Percentiles rank a stretch among this genome's conserved stretches.
Conservation (phyloP, 2,113 vertebrate species). For the Gadus chalcogrammus region DNA sequence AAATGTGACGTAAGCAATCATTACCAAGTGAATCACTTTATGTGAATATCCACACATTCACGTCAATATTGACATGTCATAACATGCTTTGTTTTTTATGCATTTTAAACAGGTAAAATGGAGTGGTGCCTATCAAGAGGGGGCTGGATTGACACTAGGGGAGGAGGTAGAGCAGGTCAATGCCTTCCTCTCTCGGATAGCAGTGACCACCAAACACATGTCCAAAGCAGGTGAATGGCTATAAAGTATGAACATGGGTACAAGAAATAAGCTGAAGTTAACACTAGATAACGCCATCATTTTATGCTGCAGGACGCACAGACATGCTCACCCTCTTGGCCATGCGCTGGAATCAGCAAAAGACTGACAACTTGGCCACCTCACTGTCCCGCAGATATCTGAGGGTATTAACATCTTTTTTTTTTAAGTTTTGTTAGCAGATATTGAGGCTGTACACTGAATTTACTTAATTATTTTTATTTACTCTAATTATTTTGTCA, state of each 20-base stretch:
- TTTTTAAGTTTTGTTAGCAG: neutral
- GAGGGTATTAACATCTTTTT: neutral
- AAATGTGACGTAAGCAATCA: neutral
- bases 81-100: neutral
- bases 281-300: neutral
- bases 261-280: neutral
- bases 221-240: conserved; percentile 19
- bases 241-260: neutral
- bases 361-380: neutral
- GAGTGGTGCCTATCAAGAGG: conserved; percentile 11
- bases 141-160: neutral
- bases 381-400: neutral
- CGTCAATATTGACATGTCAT: no score
- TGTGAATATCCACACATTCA: neutral
- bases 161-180: conserved; percentile 21
- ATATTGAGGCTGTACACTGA: neutral
- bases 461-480: neutral
- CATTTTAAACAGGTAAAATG: conserved; percentile 3
- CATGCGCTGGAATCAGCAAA: neutral
- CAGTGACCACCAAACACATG: conserved; percentile 21
- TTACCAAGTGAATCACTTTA: neutral
- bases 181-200: conserved; percentile 22
- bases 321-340: neutral
- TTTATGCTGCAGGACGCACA: neutral
- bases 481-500: neutral